These are phyloP conservation scores for Pandion haliaetus DNA, from an alignment of 2,113 vertebrate species.

Conservation along the genomic window DNA sequence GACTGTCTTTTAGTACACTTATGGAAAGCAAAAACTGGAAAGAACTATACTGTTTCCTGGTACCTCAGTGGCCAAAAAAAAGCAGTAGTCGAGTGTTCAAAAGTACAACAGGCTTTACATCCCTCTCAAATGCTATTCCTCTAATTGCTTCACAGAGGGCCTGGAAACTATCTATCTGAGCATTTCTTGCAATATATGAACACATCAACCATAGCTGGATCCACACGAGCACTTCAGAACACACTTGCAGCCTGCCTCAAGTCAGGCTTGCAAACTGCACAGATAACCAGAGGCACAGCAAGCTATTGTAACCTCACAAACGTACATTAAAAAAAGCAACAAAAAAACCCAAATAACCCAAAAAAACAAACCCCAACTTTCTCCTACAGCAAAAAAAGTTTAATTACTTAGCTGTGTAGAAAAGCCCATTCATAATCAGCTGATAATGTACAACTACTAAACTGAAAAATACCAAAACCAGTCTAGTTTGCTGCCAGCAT, in stretches of 20 bases:
- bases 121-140: neutral
- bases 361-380: neutral
- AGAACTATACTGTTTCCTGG: neutral
- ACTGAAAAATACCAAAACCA: neutral
- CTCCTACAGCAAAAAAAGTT: neutral
- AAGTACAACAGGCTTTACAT: neutral
- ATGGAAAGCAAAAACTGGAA: neutral
- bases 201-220: neutral
- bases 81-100: neutral
- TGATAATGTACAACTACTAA: neutral
- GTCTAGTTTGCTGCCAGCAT: neutral
- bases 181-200: neutral
- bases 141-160: neutral
- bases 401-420: neutral
- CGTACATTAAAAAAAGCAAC: neutral
- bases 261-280: neutral
- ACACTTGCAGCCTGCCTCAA: neutral
- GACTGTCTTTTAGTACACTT: neutral
- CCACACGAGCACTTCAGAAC: neutral
- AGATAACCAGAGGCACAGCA: neutral
- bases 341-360: fast-evolving
- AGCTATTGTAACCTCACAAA: neutral
- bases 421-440: neutral
- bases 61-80: neutral
- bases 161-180: neutral